Base-by-base conservation (phyloP, 2,888 invertebrate species). In the Nipponacmea schrenckii region DNA sequence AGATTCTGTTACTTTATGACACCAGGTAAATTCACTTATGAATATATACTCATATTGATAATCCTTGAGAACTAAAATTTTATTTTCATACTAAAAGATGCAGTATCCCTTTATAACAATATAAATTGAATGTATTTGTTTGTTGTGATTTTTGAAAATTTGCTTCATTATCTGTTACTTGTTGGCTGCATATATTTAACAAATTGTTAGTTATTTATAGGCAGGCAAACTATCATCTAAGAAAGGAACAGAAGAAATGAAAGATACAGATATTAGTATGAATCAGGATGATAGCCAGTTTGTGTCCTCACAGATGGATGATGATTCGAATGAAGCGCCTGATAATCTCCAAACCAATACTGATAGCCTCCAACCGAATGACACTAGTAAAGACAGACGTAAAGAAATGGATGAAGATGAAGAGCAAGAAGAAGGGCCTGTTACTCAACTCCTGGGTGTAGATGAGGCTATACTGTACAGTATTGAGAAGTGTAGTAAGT, bases 391-490 rank as follows among this genome's bases (percentile, higher is more conserved):
- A 10, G 76, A 75, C 10, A 77, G 82, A 12, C 72, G 79, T 63
- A 71, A 74, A 27, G 90, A 90, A 73, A 91, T 93, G 75, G 93
- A 94, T 75, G 75, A 80, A 56, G 82, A 81, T 46, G 85, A 83
- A 44, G 81, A 81, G 7, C 78, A 80, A 62, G 81, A 81, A 24
- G 76, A 77, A 44, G 82, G 84, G 39, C 76, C 78, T 15, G 80
- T 79, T 15, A 73, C 81, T 7, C 87, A 95, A 88, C 92, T 96
- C 0, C 90, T 96, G 77, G 94, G 96, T 0, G 89, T 98, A 68
- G 97, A 97, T 89, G 94, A 96, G 83, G 97, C 96, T 0, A 94
- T 97, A 75, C 89, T 97, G 1, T 94, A 95, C 84, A 95, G 97
- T 83, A 96, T 98, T 78, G 96, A 96, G 83, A 92, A 94, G 81